Percentiles rank a stretch among this genome's conserved stretches.
These are phyloP conservation scores for Drosophila ezoana DNA, from an alignment of 2,888 invertebrate genomes.

Conservation along the genomic window DNA sequence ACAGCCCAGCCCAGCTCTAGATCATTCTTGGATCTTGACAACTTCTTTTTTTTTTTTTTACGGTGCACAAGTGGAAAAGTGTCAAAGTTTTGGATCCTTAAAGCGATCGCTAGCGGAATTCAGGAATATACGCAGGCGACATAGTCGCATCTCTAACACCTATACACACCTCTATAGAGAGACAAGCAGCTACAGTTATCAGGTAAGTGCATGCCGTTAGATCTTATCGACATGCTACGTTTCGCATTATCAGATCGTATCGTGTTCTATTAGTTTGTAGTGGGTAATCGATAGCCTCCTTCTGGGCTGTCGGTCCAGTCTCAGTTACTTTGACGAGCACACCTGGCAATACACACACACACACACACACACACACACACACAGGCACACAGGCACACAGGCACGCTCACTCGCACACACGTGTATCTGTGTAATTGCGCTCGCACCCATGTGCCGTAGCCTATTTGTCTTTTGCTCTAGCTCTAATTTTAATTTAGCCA, in stretches of 20 bases:
- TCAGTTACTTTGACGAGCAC: constrained; percentile 33
- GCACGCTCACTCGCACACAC: not conserved
- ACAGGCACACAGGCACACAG: not conserved
- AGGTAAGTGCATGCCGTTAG: constrained; percentile 37
- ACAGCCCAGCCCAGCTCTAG: constrained; percentile 4
- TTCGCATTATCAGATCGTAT: constrained; percentile 16
- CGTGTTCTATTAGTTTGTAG: constrained; percentile 15
- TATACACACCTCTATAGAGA: not conserved
- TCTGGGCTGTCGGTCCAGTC: constrained; percentile 19
- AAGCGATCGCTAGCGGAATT: constrained; percentile 1
- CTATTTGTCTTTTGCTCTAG: constrained; percentile 73
- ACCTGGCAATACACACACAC: constrained; percentile 53
- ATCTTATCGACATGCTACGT: constrained; percentile 5
- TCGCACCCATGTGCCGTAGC: constrained; percentile 64
- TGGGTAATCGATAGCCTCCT: constrained; percentile 42
- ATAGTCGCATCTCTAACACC: constrained; percentile 48
- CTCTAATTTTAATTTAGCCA: constrained; percentile 80
- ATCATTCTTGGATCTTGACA: not conserved
- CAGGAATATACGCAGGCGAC: constrained; percentile 47
- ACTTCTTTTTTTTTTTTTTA: constrained; percentile 19
- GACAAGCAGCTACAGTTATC: constrained; percentile 24
- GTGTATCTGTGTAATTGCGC: constrained; percentile 47
- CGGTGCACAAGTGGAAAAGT: constrained; percentile 29
- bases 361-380: constrained; percentile 10
- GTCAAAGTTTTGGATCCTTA: not conserved